phyloP scores from a whole-genome alignment of 2,888 invertebrate species.

The Philereme transversata region DNA sequence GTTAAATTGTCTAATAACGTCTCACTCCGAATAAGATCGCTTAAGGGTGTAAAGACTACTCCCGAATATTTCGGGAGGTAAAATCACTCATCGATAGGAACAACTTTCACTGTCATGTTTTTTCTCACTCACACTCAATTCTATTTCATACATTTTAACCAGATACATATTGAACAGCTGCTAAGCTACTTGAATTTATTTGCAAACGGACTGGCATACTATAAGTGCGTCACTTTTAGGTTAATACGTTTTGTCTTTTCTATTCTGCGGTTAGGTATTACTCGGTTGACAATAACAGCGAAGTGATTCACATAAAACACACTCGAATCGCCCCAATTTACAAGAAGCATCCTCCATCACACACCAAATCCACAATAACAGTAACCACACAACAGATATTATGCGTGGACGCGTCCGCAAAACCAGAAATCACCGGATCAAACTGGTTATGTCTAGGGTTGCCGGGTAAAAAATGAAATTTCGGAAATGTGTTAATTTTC shows the following conservation, averaged over 20 bases:
- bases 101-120: too few relatives aligned
- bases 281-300: not conserved
- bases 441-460: constrained; percentile 21
- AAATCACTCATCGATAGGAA: too few relatives aligned
- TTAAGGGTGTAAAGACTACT: too few relatives aligned
- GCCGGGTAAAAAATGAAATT: constrained; percentile 5
- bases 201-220: too few relatives aligned
- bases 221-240: too few relatives aligned
- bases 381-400: constrained; percentile 40
- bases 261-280: not conserved
- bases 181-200: too few relatives aligned
- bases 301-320: constrained; percentile 10
- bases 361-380: constrained; percentile 43
- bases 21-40: constrained; percentile 8
- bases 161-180: too few relatives aligned
- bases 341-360: constrained; percentile 47
- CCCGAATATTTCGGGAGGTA: too few relatives aligned
- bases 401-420: constrained; percentile 48
- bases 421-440: constrained; percentile 54
- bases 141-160: too few relatives aligned
- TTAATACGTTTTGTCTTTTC: too few relatives aligned
- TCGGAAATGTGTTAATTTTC: constrained; percentile 2
- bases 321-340: constrained; percentile 43
- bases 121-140: too few relatives aligned
- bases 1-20: constrained; percentile 32